A percentile compares a stretch with the other conserved stretches of the same genome.
phyloP scores from a whole-genome alignment of 2,797 vertebrate genomes.

The Dromococcyx pavoninus region DNA sequence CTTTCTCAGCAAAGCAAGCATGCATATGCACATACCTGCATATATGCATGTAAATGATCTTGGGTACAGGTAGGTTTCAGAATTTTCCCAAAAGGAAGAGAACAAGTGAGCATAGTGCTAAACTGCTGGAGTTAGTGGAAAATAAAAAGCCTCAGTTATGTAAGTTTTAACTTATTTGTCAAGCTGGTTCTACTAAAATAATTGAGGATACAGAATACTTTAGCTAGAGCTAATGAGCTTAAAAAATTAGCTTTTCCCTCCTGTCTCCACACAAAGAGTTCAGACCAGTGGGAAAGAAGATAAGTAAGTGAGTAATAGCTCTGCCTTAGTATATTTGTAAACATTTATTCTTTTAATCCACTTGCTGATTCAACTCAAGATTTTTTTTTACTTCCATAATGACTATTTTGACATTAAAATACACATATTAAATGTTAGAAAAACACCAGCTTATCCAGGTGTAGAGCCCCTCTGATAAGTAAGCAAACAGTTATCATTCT shows the following conservation, averaged over 20 bases:
- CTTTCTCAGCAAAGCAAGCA: neutral
- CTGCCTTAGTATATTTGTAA: neutral
- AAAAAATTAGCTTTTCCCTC: constrained; percentile 22
- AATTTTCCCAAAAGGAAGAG: neutral
- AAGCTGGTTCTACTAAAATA: constrained; percentile 8
- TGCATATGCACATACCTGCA: neutral
- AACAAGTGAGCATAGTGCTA: neutral
- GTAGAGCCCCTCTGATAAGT: neutral
- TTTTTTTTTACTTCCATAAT: neutral
- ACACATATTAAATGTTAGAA: neutral
- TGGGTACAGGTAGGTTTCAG: neutral
- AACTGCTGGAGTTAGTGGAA: neutral
- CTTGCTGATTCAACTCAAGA: neutral
- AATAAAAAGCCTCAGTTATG: neutral
- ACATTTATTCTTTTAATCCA: neutral
- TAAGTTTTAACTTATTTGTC: neutral
- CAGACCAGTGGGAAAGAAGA: neutral
- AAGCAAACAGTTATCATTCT: neutral
- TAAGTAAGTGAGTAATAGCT: constrained; percentile 4
- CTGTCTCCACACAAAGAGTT: neutral
- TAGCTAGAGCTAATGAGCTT: neutral
- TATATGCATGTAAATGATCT: neutral
- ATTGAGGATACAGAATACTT: neutral
- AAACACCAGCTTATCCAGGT: neutral
- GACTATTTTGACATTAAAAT: neutral